Base-by-base conservation (phyloP, 2,113 vertebrate genomes). In the Oncorhynchus gorbuscha region DNA sequence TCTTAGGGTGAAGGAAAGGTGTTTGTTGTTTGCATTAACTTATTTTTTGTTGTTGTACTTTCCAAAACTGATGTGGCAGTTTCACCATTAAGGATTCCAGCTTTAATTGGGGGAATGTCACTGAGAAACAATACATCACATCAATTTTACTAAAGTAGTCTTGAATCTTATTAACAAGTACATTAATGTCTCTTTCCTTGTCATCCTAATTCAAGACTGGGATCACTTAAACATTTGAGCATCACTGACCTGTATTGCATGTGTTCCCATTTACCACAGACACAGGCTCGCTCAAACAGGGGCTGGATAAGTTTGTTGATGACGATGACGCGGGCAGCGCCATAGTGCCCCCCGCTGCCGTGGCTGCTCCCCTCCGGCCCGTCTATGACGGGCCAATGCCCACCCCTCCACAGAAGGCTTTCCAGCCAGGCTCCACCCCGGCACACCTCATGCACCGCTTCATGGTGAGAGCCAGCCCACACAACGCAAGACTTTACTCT, bases 341-440 rank as follows among this genome's bases (percentile, higher is more conserved):
- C 3, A 73, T 89, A 59, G 80, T 84, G 18, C 87, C 81, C 28
- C 71, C 89, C 1, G 89, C 88, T 1, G 82, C 81, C 0, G 72
- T 88, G 1, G 79, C 76, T 12, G 77, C 78, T 1, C 91, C 94
- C 0, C 49, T 69, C 4, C 92, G 87, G 20, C 93, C 93, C 0
- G 81, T 92, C 39, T 98, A 98, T 3, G 92, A 95, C 1, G 97
- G 97, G 0, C 97, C 97, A 0, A 4, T 94, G 90, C 96, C 97
- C 58, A 97, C 96, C 0, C 92, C 93, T 0, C 95, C 65, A 22
- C 98, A 99, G 85, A 98, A 95, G 76, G 94, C 98, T 0, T 98
- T 99, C 83, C 97, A 99, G 85, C 80, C 98, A 0, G 95, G 96
- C 58, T 97, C 97, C 84, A 99, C 97, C 1, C 97, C 97, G 0